A percentile compares a stretch with the other conserved stretches of the same genome.
Evolutionary conservation across 2,888 invertebrate genomes (phyloP).

Genomic region (Phengaris alcon): DNA sequence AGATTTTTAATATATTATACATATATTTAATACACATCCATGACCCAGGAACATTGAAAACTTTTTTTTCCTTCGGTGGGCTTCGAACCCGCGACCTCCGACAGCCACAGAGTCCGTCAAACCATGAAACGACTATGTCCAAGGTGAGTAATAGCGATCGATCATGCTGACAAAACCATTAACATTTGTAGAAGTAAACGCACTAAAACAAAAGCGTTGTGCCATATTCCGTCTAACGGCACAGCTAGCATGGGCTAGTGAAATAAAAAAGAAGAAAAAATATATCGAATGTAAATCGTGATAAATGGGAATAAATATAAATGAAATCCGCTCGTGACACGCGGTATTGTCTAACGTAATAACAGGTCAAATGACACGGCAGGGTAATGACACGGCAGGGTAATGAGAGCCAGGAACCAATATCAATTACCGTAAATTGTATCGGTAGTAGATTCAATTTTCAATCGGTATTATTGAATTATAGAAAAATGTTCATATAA

Average conservation of each 20-base stretch:
- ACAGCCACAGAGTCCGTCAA: not conserved
- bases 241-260: not conserved
- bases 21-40: too few species aligned
- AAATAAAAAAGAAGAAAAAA: constrained; percentile 36
- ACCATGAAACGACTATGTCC: constrained; percentile 3
- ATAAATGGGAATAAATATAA: constrained; percentile 50
- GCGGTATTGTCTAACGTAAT: constrained; percentile 49
- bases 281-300: constrained; percentile 52
- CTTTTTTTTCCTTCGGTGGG: too few species aligned
- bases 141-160: constrained; percentile 21
- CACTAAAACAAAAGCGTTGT: constrained; percentile 29
- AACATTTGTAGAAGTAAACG: constrained; percentile 6
- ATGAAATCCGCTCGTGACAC: constrained; percentile 49
- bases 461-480: constrained; percentile 36
- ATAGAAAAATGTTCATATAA: constrained; percentile 34
- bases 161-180: constrained; percentile 33
- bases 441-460: constrained; percentile 53
- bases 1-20: too few species aligned
- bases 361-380: constrained; percentile 70
- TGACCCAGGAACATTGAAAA: too few species aligned
- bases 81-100: too few species aligned
- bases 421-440: constrained; percentile 50
- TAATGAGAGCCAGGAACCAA: constrained; percentile 54
- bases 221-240: constrained; percentile 22
- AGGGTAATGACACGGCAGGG: constrained; percentile 64